Conservation (phyloP, 2,888 invertebrate genomes). For the Drosophila birchii region DNA sequence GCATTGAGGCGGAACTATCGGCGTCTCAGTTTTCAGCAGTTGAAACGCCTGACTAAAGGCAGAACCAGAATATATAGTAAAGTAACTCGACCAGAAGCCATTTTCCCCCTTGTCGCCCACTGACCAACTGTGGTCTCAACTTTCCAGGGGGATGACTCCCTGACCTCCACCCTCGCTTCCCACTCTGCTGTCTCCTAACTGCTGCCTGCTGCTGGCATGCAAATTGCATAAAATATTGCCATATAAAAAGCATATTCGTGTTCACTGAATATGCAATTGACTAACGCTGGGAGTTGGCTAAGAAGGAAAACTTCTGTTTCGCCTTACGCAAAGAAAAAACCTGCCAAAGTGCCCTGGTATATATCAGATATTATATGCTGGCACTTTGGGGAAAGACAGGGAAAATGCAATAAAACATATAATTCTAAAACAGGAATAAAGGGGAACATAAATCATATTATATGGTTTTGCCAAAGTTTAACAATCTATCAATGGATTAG, state of each 20-base stretch:
- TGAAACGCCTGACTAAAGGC: conserved; percentile 28
- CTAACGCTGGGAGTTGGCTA: conserved; percentile 50
- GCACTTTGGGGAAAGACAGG: conserved; percentile 28
- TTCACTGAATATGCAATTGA: conserved; percentile 72
- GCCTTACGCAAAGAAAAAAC: conserved; percentile 12
- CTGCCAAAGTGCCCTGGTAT: conserved; percentile 39
- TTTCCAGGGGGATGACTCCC: conserved; percentile 49
- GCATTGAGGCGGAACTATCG: conserved; percentile 70
- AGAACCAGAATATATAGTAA: conserved; percentile 11
- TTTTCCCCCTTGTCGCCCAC: conserved; percentile 17
- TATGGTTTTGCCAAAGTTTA: conserved; percentile 8
- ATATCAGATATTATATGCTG: conserved; percentile 41
- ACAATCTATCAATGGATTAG: conserved; percentile 22
- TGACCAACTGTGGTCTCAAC: conserved; percentile 67
- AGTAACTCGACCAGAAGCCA: conserved; percentile 19
- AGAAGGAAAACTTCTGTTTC: conserved; percentile 20
- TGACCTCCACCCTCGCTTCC: background rate
- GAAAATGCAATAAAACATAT: conserved; percentile 38
- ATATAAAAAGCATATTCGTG: conserved; percentile 75
- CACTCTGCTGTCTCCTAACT: background rate
- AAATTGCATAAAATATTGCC: conserved; percentile 78
- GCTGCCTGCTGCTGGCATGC: conserved; percentile 62
- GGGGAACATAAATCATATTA: background rate
- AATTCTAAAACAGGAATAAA: conserved; percentile 1
- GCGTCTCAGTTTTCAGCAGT: conserved; percentile 64